Evolutionary conservation across 2,888 invertebrate species (phyloP).

Genomic region (Lochmaea capreae): DNA sequence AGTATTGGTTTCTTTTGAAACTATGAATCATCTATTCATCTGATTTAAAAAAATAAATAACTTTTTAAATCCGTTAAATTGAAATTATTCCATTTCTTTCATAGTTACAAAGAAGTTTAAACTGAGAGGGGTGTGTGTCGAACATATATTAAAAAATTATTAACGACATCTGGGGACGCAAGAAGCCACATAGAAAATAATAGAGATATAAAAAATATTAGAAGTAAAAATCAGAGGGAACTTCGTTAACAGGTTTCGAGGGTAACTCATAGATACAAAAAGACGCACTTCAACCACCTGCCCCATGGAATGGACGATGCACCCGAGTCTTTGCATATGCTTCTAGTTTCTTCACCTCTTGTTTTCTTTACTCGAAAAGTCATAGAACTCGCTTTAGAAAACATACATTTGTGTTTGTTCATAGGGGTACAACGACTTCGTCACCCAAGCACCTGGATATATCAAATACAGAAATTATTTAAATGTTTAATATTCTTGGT

Average conservation of each 20-base stretch:
- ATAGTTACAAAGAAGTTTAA: slow-evolving; percentile 9
- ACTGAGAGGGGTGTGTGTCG: slow-evolving; percentile 27
- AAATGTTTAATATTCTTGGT: slow-evolving; percentile 13
- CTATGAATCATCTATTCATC: no score
- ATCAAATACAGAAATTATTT: slow-evolving; percentile 13
- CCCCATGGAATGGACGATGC: slow-evolving; percentile 35
- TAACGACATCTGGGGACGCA: slow-evolving; percentile 37
- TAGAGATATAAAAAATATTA: slow-evolving; percentile 34
- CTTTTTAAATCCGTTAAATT: slow-evolving; percentile 33
- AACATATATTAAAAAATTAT: slow-evolving; percentile 42
- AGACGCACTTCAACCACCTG: slow-evolving; percentile 36
- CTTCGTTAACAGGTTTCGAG: slow-evolving; percentile 41
- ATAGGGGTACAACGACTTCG: slow-evolving; percentile 37
- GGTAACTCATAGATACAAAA: slow-evolving; percentile 38
- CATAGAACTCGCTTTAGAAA: slow-evolving; percentile 31
- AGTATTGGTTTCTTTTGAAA: no score
- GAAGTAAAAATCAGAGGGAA: slow-evolving; percentile 38
- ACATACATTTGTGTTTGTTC: slow-evolving; percentile 21
- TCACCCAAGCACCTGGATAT: slow-evolving; percentile 29
- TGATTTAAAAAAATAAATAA: slow-evolving; percentile 1
- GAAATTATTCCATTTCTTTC: slow-evolving; percentile 21
- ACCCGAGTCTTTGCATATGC: slow-evolving; percentile 35
- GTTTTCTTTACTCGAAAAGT: slow-evolving; percentile 24
- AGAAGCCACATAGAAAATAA: slow-evolving; percentile 36
- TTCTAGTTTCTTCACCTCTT: slow-evolving; percentile 41